Base-by-base conservation (phyloP, 2,113 vertebrate genomes). In the Sylvietta virens region DNA sequence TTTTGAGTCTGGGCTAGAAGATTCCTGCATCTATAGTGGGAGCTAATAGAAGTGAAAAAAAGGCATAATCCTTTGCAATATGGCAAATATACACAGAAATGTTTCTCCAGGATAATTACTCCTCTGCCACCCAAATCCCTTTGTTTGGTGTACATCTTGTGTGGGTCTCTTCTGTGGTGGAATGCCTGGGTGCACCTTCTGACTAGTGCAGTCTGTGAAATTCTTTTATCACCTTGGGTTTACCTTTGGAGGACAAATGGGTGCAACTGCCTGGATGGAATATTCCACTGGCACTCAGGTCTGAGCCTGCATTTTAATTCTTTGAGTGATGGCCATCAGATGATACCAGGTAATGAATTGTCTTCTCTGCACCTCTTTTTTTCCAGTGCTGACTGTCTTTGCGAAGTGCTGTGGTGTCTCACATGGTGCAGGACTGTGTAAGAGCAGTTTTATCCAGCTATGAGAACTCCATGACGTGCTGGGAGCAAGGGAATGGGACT, bases 261-360 rank as follows among this genome's bases (percentile, higher is more conserved):
- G 27, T 86, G 37, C 17, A 50, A n/a, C 33, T 80, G 31, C 24
- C 69, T 78, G 69, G n/a, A n/a, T 80, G 90, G 86, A 94, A 86
- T 90, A 88, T 83, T 96, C 67, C 83, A 58, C 42, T 73, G 51
- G 10, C 3, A 0, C 62, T 73, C 54, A 70, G 71, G 56, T 77
- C 88, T 62, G 50, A 82, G 58, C 60, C 54, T 90, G 81, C 66
- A n/a, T 95, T 90, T 88, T 94, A 83, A 81, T 91, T 64, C 50
- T 84, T 81, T 94, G 84, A 78, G 91, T 83, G 88, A 81, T 87
- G 79, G 69, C 40, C 61, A 56, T 74, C 65, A 48, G 69, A 26
- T 91, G 51, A 62, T 83, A 54, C 35, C 5, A 21, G 79, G 50
- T 37, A 57, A 80, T 66, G 69, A 54, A 44, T 87, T 86, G 20